phyloP scores from a whole-genome alignment of 2,888 invertebrate genomes.

The Netelia fuscicornis region DNA sequence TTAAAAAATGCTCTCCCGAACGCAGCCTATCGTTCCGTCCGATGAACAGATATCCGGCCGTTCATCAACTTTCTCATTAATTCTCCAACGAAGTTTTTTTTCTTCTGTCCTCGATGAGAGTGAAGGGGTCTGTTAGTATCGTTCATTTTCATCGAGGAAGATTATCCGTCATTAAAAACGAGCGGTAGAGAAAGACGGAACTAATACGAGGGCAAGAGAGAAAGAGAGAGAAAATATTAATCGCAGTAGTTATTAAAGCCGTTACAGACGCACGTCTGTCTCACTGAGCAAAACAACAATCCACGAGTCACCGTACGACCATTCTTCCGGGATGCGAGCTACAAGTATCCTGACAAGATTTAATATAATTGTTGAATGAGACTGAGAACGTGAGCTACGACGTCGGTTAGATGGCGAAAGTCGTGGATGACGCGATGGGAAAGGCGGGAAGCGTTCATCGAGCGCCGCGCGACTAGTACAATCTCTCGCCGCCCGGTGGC shows the following conservation, averaged over 20 bases:
- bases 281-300: conserved; percentile 11
- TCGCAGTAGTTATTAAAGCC: background rate
- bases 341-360: conserved; percentile 21
- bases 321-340: conserved; percentile 49
- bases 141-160: background rate
- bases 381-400: background rate
- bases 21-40: background rate
- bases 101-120: conserved; percentile 12
- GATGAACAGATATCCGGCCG: background rate
- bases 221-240: background rate
- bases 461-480: conserved; percentile 16
- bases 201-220: no score
- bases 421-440: conserved; percentile 20
- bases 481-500: conserved; percentile 1
- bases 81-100: conserved; percentile 1
- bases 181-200: no score
- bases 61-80: conserved; percentile 22
- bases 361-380: background rate
- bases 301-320: conserved; percentile 5
- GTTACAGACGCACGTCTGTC: background rate
- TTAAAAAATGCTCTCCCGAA: background rate
- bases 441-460: conserved; percentile 23
- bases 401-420: background rate
- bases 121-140: conserved; percentile 2
- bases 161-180: no score